Evolutionary conservation across 23 tunicate genomes (phyloP).

Genomic region (Trididemnum clinides): DNA sequence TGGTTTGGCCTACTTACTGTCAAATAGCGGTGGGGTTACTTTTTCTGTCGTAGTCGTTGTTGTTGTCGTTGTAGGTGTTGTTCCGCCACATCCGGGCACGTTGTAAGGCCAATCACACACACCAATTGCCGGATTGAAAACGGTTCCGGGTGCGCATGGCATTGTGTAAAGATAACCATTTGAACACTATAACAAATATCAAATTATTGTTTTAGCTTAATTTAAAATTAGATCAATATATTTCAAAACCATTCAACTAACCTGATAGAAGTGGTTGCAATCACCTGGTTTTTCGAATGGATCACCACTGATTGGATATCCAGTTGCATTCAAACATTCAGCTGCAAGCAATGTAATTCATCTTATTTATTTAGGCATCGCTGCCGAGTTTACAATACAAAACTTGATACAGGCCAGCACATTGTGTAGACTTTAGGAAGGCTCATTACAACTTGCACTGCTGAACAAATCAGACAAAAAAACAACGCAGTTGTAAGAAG

Average conservation of each 20-base stretch:
- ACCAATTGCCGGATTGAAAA: constrained; percentile 33
- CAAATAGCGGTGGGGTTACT: background rate
- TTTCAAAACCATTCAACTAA: too few species aligned
- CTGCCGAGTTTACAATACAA: too few species aligned
- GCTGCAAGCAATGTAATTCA: too few species aligned
- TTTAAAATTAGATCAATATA: background rate
- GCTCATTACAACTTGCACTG: too few species aligned
- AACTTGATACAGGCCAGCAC: too few species aligned
- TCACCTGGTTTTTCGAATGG: constrained; percentile 23
- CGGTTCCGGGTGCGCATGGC: constrained; percentile 52
- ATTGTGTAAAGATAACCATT: constrained; percentile 36
- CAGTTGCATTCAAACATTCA: too few species aligned
- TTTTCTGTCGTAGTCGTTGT: constrained; percentile 14
- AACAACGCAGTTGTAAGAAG: too few species aligned
- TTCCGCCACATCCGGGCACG: constrained; percentile 60
- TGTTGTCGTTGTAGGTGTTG: constrained; percentile 27
- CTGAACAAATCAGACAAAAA: too few species aligned
- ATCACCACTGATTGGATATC: too few species aligned
- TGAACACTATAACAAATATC: constrained; percentile 1
- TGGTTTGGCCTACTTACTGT: too few species aligned
- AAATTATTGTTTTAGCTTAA: background rate
- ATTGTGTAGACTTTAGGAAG: too few species aligned
- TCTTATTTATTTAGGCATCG: too few species aligned
- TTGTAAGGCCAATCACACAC: constrained; percentile 60
- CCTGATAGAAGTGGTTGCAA: background rate